These are phyloP conservation scores for Scolopax bukidnonensis DNA, from an alignment of 2,797 vertebrate species.

Conservation along the genomic window DNA sequence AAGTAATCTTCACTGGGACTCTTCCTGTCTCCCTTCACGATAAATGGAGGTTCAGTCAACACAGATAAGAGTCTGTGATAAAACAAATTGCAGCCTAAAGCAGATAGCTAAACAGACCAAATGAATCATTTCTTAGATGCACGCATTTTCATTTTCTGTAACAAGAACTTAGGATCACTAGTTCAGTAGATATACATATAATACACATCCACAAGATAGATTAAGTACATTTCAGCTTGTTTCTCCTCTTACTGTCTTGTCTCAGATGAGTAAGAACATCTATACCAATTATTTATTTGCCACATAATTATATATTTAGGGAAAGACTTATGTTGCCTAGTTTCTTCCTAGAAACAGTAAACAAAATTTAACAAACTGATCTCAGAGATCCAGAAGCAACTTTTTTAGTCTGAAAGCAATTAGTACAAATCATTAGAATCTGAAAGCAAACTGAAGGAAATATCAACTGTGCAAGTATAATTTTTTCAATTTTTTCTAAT, in stretches of 20 bases:
- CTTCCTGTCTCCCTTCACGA: background rate
- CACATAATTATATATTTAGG: background rate
- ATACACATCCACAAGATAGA: background rate
- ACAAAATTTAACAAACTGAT: background rate
- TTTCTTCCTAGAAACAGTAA: background rate
- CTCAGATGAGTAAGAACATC: background rate
- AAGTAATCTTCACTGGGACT: background rate
- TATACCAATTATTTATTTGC: background rate
- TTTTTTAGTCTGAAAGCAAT: background rate
- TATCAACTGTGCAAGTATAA: background rate
- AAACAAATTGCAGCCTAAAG: conserved; percentile 40
- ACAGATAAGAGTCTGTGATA: background rate
- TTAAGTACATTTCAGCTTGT: background rate
- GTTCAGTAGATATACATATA: background rate
- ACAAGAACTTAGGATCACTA: background rate
- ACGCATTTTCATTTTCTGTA: background rate
- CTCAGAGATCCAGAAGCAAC: background rate
- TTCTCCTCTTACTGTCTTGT: background rate
- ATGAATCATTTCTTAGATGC: conserved; percentile 6
- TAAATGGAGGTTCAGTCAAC: conserved; percentile 9
- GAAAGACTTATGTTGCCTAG: background rate
- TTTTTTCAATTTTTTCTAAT: background rate
- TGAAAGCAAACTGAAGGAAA: background rate
- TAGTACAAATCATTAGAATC: background rate
- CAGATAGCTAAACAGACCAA: conserved; percentile 4